A percentile compares a stretch with the other conserved stretches of the same genome.
Evolutionary conservation across 2,888 invertebrate genomes (phyloP).

Genomic region (Agriopis aurantiaria): DNA sequence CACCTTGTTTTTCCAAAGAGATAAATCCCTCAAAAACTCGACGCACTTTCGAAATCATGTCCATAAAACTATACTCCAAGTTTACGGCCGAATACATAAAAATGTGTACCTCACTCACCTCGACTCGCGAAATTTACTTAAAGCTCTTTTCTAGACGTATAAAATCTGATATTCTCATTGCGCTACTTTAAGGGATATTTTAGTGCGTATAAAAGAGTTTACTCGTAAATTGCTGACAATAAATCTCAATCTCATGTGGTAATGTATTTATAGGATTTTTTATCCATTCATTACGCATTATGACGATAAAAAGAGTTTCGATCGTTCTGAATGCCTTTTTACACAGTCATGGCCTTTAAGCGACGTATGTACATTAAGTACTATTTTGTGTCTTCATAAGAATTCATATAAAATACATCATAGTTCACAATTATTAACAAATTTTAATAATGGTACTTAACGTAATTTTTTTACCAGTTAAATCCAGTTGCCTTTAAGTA

Average conservation of each 20-base stretch:
- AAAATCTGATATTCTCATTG: slow-evolving; percentile 54
- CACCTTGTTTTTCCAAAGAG: slow-evolving; percentile 53
- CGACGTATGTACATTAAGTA: not conserved
- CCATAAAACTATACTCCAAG: slow-evolving; percentile 69
- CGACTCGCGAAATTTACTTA: slow-evolving; percentile 60
- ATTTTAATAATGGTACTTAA: no score
- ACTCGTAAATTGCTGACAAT: slow-evolving; percentile 28
- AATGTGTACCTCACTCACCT: slow-evolving; percentile 51
- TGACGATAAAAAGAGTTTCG: slow-evolving; percentile 15
- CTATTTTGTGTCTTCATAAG: not conserved
- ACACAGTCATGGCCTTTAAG: not conserved
- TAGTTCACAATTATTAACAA: not conserved
- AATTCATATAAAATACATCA: not conserved
- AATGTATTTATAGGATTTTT: slow-evolving; percentile 29
- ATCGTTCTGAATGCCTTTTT: slow-evolving; percentile 11
- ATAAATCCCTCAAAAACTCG: slow-evolving; percentile 60
- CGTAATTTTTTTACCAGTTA: no score
- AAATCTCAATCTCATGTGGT: slow-evolving; percentile 28
- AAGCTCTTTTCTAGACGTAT: slow-evolving; percentile 54
- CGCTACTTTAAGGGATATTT: slow-evolving; percentile 41
- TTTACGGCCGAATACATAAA: slow-evolving; percentile 68
- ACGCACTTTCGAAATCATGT: slow-evolving; percentile 66
- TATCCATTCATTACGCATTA: slow-evolving; percentile 23
- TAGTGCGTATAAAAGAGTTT: slow-evolving; percentile 37
- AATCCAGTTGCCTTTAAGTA: no score